A percentile compares a stretch with the other conserved stretches of the same genome.
Evolutionary conservation across 1,140 invertebrate species (phyloP).

Genomic region (Thalassaphorura encarpata): DNA sequence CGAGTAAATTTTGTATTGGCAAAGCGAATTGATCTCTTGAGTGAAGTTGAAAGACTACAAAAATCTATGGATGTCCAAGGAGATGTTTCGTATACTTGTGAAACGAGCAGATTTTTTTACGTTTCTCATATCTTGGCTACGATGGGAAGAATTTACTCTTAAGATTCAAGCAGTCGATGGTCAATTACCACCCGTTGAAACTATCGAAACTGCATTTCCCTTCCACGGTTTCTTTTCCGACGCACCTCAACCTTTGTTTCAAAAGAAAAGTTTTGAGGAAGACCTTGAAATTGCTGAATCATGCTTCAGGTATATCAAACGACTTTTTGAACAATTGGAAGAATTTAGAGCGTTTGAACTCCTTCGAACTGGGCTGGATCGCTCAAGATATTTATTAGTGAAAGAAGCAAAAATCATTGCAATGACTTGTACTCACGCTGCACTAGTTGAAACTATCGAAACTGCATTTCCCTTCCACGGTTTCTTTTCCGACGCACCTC

Average conservation of each 20-base stretch:
- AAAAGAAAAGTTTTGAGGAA: slow-evolving; percentile 62
- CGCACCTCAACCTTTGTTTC: slow-evolving; percentile 87
- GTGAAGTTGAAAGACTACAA: slow-evolving; percentile 82
- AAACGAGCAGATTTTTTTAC: slow-evolving; percentile 91
- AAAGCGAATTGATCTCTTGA: slow-evolving; percentile 81
- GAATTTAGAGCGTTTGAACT: slow-evolving; percentile 98
- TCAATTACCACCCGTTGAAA: too few relatives aligned
- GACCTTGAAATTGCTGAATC: slow-evolving; percentile 86
- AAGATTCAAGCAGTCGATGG: too few relatives aligned
- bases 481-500: slow-evolving; percentile 85
- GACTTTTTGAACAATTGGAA: slow-evolving; percentile 94
- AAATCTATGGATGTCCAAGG: slow-evolving; percentile 69
- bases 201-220: slow-evolving; percentile 72
- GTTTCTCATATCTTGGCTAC: slow-evolving; percentile 70
- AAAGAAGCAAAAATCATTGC: slow-evolving; percentile 99
- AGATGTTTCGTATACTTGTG: slow-evolving; percentile 95
- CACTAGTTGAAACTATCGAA: slow-evolving; percentile 49
- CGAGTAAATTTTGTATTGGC: slow-evolving; percentile 96
- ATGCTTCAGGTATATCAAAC: slow-evolving; percentile 88
- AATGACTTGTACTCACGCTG: slow-evolving; percentile 99
- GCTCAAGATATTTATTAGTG: slow-evolving; percentile 86
- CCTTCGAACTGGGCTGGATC: slow-evolving; percentile 82
- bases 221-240: slow-evolving; percentile 85
- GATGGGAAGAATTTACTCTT: slow-evolving; percentile 81
- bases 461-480: slow-evolving; percentile 84